phyloP scores from a whole-genome alignment of 2,888 invertebrate genomes.

The Taphrorychus bicolor region DNA sequence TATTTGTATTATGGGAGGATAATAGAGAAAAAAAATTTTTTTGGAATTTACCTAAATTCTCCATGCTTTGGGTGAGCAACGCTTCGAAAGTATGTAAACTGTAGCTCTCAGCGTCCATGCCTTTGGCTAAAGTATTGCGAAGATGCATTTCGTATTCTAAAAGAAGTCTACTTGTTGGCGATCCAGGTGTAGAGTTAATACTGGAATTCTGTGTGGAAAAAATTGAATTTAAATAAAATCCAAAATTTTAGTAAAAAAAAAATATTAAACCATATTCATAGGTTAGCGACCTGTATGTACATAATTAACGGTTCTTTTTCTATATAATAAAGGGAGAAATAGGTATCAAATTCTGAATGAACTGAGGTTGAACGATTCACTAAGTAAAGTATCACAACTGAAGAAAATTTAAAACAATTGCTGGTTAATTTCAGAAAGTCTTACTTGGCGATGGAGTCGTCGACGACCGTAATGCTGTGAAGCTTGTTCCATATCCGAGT shows the following conservation, averaged over 20 bases:
- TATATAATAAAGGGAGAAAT: no score
- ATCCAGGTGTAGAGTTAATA: conserved; percentile 79
- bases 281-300: no score
- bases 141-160: conserved; percentile 95
- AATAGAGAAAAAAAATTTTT: no score
- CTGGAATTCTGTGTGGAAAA: conserved; percentile 64
- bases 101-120: conserved; percentile 95
- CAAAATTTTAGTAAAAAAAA: neutral
- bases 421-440: no score
- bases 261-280: no score
- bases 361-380: no score
- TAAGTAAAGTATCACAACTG: no score
- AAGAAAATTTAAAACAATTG: no score
- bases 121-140: conserved; percentile 89
- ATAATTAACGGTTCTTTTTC: no score
- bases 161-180: conserved; percentile 83
- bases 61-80: conserved; percentile 91
- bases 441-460: conserved; percentile 71
- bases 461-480: conserved; percentile 66
- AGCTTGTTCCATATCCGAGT: conserved; percentile 85
- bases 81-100: conserved; percentile 94
- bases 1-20: no score
- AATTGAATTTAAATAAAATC: conserved; percentile 4
- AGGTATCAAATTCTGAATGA: no score
- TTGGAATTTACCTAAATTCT: conserved; percentile 78